Conservation (phyloP, 2,888 invertebrate genomes). For the Drosophila glabriapex region DNA sequence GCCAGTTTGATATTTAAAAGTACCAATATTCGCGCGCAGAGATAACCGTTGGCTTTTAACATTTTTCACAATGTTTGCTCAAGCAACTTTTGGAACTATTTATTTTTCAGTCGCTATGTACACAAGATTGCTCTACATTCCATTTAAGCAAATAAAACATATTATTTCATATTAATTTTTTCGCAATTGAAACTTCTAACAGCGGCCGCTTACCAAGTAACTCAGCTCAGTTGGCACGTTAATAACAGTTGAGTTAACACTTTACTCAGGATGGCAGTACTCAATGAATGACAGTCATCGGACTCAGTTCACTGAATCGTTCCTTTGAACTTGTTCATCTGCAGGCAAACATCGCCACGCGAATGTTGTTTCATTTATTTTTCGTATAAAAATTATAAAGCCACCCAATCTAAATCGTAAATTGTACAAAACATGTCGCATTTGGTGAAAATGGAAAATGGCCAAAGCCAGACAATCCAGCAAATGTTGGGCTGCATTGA, state of each 20-base stretch:
- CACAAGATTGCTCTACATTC: neutral
- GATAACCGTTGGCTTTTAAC: neutral
- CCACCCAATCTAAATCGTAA: neutral
- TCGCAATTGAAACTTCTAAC: neutral
- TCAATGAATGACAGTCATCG: neutral
- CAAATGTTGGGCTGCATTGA: conserved; percentile 96
- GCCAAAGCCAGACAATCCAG: conserved; percentile 89
- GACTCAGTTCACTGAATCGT: conserved; percentile 11
- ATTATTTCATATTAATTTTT: neutral
- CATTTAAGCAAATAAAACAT: neutral
- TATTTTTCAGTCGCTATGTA: neutral
- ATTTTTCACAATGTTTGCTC: neutral
- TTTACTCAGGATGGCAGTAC: conserved; percentile 2
- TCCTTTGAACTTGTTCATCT: conserved; percentile 21
- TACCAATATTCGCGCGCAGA: neutral
- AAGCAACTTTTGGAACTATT: neutral
- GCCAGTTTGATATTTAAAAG: neutral
- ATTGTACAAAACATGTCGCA: conserved; percentile 77
- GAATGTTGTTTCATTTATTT: conserved; percentile 47
- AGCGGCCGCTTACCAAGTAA: neutral
- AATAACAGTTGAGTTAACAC: neutral
- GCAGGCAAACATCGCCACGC: conserved; percentile 51
- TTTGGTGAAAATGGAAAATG: conserved; percentile 86
- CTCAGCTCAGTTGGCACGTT: neutral
- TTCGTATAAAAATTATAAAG: conserved; percentile 28